Percentiles rank a stretch among this genome's conserved stretches.
Conservation (phyloP, 2,113 vertebrate genomes). For the Turnix velox region DNA sequence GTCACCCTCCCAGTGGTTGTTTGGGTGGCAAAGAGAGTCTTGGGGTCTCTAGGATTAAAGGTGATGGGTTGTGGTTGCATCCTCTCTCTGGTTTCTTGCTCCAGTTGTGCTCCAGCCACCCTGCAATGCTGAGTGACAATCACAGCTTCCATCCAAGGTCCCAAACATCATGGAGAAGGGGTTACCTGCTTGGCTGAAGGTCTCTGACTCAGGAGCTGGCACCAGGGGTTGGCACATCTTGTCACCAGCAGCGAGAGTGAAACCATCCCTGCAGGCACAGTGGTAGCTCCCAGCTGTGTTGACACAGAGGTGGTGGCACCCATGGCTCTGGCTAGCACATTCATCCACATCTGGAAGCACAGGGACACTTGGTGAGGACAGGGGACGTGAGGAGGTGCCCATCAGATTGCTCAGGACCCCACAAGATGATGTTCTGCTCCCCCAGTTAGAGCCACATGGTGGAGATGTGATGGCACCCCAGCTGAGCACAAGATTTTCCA, state of each 20-base stretch:
- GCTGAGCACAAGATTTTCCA: fast-evolving
- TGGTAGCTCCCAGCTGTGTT: slow-evolving; percentile 82
- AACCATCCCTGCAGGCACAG: slow-evolving; percentile 78
- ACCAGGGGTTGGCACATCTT: slow-evolving; percentile 61
- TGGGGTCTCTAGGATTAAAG: neutral
- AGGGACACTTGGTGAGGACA: neutral
- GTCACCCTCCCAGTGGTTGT: neutral
- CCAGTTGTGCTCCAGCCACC: neutral
- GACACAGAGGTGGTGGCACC: slow-evolving; percentile 79
- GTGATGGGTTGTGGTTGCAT: neutral
- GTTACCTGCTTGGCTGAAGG: slow-evolving; percentile 54
- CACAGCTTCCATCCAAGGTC: neutral
- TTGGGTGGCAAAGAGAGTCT: neutral
- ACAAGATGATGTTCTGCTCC: neutral
- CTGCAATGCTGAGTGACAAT: neutral
- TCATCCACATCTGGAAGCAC: slow-evolving; percentile 84
- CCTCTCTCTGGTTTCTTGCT: neutral
- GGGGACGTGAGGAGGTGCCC: neutral
- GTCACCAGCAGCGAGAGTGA: slow-evolving; percentile 63
- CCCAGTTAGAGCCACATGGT: fast-evolving
- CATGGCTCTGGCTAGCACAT: slow-evolving; percentile 61
- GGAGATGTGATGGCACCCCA: neutral
- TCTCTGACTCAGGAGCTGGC: neutral
- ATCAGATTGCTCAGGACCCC: fast-evolving
- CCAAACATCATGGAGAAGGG: fast-evolving